Evolutionary conservation across 2,888 invertebrate species (phyloP), one percentile per base, ranked within the genome.

Genomic region (Parnassius glacialis): DNA sequence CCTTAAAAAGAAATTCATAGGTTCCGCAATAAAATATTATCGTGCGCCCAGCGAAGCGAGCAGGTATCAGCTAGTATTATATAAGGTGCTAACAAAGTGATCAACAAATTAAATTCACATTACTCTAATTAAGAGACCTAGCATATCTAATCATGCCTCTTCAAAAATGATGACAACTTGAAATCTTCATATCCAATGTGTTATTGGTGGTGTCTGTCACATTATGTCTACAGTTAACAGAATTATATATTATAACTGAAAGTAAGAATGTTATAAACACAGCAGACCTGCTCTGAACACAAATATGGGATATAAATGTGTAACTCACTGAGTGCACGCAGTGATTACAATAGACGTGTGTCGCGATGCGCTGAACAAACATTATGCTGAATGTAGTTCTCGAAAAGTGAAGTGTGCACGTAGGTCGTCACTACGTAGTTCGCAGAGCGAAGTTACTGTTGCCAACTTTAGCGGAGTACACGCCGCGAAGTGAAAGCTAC

Each of bases 311-410:
- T 84, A 87, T 87, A 83, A 87, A 88, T 87, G 79, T 89, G 89
- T 87, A 89, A 91, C 91, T 91, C 91, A 91, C 91, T 90, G 90
- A 85, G 86, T 86, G 87, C 86, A 82, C 88, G 90, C 90, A 91
- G 90, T 90, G 90, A 87, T 87, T 90, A 90, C 87, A 85, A 78
- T 77, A 87, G 88, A 78, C 75, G 91, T 84, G 90, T 85, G 87
- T 78, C 76, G 81, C 85, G 85, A 79, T 74, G 87, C 85, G 88
- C 74, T 83, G 90, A 80, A 85, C 79, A 79, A 84, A 89, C 83
- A 78, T 82, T 79, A 88, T 80, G 83, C 85, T 87, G 87, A 83
- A 86, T 85, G 91, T 74, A 81, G 88, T 79, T 83, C 81, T 83
- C 84, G 80, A 84, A 78, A 81, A 86, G 82, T 85, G 87, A 78